phyloP scores from a whole-genome alignment of 1,140 invertebrate genomes.

The Drosophila leontia region DNA sequence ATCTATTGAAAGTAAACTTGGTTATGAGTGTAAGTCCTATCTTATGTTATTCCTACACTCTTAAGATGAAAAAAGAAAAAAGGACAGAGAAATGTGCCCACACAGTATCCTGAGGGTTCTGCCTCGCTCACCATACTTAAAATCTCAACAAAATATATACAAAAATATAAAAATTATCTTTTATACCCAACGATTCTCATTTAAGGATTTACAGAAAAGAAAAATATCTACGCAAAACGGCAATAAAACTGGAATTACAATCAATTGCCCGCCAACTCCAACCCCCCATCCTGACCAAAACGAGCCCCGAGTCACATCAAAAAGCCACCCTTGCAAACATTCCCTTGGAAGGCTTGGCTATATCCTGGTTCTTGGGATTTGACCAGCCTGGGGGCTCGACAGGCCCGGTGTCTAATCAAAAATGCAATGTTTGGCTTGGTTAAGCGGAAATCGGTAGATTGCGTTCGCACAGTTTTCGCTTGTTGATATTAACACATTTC shows the following conservation, averaged over 20 bases:
- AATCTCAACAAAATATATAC: no score
- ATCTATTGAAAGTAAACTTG: background rate
- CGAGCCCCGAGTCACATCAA: slow-evolving; percentile 8
- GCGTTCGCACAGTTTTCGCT: slow-evolving; percentile 73
- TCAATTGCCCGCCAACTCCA: slow-evolving; percentile 31
- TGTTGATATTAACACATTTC: slow-evolving; percentile 75
- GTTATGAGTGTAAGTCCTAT: background rate
- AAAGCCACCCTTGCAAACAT: slow-evolving; percentile 40
- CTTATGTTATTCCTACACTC: background rate
- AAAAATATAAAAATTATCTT: background rate
- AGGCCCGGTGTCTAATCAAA: slow-evolving; percentile 72
- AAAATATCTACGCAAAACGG: background rate
- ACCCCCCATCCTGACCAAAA: background rate
- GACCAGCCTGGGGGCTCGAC: slow-evolving; percentile 57
- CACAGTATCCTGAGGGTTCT: no score
- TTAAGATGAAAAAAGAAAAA: background rate
- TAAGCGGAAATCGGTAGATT: slow-evolving; percentile 83
- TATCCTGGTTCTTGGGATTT: slow-evolving; percentile 55
- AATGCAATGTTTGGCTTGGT: slow-evolving; percentile 84
- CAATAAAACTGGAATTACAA: slow-evolving; percentile 54
- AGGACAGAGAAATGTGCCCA: no score
- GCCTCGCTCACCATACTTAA: no score
- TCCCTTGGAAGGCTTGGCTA: slow-evolving; percentile 38
- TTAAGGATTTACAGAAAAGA: background rate
- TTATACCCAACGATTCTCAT: background rate